Percentiles rank a stretch among this genome's conserved stretches.
Conservation (phyloP, 2,797 vertebrate genomes). For the Stomatorhinus walkeri region DNA sequence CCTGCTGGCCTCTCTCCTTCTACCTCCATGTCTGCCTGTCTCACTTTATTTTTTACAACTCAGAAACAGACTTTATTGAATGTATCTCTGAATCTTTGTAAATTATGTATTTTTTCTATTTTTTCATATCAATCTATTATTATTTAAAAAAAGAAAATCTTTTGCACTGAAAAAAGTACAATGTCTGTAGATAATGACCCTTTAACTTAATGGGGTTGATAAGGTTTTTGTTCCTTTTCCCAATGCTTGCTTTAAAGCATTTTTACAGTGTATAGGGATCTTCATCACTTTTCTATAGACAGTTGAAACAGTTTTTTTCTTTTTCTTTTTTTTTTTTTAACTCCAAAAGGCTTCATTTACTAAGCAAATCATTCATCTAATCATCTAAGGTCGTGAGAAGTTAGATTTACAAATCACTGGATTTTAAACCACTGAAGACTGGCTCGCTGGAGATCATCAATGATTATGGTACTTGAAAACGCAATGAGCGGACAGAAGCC, state of each 20-base stretch:
- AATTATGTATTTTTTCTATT: constrained; percentile 25
- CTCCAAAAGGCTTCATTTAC: neutral
- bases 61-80: constrained; percentile 22
- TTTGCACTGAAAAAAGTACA: constrained; percentile 9
- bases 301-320: neutral
- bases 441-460: neutral
- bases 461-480: neutral
- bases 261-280: neutral
- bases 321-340: neutral
- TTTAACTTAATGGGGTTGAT: constrained; percentile 2
- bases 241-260: neutral
- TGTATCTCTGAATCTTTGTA: constrained; percentile 27
- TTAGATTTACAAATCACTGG: neutral
- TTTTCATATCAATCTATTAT: constrained; percentile 18
- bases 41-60: constrained; percentile 18
- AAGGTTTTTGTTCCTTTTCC: neutral
- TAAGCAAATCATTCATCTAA: neutral
- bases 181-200: neutral
- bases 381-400: neutral
- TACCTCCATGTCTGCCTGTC: neutral
- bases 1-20: neutral
- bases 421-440: neutral
- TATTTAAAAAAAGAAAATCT: constrained; percentile 18
- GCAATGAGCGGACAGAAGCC: neutral
- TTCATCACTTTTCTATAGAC: constrained; percentile 3